Base-by-base conservation (phyloP, 2,888 invertebrate species). In the Microchrysa polita region DNA sequence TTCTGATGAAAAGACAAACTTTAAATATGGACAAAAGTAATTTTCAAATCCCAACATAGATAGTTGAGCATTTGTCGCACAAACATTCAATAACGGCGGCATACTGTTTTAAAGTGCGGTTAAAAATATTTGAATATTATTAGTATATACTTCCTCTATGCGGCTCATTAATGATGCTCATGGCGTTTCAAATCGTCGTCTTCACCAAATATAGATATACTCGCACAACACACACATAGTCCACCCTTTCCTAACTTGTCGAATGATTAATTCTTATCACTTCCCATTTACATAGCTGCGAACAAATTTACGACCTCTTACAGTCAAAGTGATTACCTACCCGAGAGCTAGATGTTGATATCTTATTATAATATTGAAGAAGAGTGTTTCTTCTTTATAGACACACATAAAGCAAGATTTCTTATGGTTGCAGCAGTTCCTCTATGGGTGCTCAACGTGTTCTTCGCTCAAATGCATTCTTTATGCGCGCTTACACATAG, bases 181-280 rank as follows among this genome's bases (percentile, higher is more conserved):
- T 18, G 57, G 22, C 69, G 55, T 40, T n/a, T 4, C 48, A 2
- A 34, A 34, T 34, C 7, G 48, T 44, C 48, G 65, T 65, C 65
- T 48, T n/a, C n/a, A n/a, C n/a, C n/a, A n/a, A n/a, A n/a, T n/a
- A n/a, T n/a, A n/a, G n/a, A n/a, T n/a, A n/a, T n/a, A n/a, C n/a
- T n/a, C n/a, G n/a, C n/a, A n/a, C 65, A 65, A 1, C 16, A 22
- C 2, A 48, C 12, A 48, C 12, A 18, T 53, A 34, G 4, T 5
- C 27, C 2, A 34, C 52, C 69, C 69, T 57, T 55, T 16, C 69
- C 69, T 57, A 55, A 57, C 57, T 57, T 57, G 69, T 34, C 69
- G 40, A 69, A 69, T 69, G 69, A 69, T 69, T 69, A 69, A 69
- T 69, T 69, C 69, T 69, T 69, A 69, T 69, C 69, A 69, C 42